Conservation (phyloP, 2,888 invertebrate species). For the Catocala nupta region DNA sequence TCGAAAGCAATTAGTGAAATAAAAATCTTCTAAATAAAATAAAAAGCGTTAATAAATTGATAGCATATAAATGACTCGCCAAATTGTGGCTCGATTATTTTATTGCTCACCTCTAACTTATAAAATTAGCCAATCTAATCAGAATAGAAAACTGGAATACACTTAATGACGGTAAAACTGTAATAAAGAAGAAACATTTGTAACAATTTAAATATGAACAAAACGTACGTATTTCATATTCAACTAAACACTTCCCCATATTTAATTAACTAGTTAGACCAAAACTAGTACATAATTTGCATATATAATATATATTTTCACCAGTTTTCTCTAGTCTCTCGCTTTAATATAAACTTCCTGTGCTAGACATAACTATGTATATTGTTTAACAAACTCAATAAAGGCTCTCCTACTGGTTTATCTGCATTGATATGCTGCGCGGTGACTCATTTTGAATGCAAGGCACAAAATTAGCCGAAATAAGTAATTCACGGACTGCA, state of each 20-base stretch:
- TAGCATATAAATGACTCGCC: too few relatives aligned
- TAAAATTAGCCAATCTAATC: too few relatives aligned
- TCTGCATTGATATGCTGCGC: constrained; percentile 64
- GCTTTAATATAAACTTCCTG: constrained; percentile 33
- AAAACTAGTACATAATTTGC: constrained; percentile 13
- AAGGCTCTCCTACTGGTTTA: constrained; percentile 40
- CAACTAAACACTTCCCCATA: neutral
- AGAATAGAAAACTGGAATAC: too few relatives aligned
- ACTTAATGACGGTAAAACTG: too few relatives aligned
- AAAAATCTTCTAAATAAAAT: too few relatives aligned
- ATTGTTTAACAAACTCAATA: constrained; percentile 55
- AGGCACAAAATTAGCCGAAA: constrained; percentile 60
- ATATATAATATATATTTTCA: constrained; percentile 27
- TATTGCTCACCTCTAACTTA: too few relatives aligned
- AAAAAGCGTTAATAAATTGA: too few relatives aligned
- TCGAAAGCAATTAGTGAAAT: too few relatives aligned
- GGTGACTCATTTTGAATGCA: constrained; percentile 63
- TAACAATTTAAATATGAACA: too few relatives aligned
- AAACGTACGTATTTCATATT: neutral
- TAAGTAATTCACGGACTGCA: constrained; percentile 58
- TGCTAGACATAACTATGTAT: constrained; percentile 47
- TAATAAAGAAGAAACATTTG: too few relatives aligned
- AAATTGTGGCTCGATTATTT: too few relatives aligned
- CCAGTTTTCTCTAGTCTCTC: constrained; percentile 21
- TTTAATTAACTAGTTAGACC: neutral